Evolutionary conservation across 2,888 invertebrate genomes (phyloP).

Genomic region (Lottia scabra): DNA sequence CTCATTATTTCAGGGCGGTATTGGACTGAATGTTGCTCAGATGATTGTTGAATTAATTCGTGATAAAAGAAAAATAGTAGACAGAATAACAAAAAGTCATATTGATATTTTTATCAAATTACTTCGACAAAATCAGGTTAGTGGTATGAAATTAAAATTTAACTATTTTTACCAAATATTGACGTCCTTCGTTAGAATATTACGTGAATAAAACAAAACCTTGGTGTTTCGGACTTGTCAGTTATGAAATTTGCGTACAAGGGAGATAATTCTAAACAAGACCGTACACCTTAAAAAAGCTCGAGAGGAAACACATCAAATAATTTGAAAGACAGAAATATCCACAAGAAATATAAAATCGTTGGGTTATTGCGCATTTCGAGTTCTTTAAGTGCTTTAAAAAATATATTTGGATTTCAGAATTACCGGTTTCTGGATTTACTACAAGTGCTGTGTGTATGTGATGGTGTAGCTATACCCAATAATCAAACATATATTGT

Average conservation of each 20-base stretch:
- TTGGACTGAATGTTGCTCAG: slow-evolving; percentile 67
- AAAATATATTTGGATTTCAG: slow-evolving; percentile 38
- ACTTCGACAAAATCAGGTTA: slow-evolving; percentile 54
- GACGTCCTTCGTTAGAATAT: too few relatives aligned
- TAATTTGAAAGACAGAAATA: too few relatives aligned
- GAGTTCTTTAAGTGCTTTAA: neutral
- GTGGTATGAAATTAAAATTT: neutral
- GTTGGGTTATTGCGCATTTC: too few relatives aligned
- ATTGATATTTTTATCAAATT: slow-evolving; percentile 66
- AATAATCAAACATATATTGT: slow-evolving; percentile 68
- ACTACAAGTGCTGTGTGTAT: slow-evolving; percentile 67
- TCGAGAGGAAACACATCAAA: too few relatives aligned
- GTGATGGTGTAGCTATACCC: slow-evolving; percentile 67
- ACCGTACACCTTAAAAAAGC: too few relatives aligned
- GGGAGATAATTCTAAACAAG: too few relatives aligned
- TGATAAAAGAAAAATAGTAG: slow-evolving; percentile 68
- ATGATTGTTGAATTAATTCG: slow-evolving; percentile 68
- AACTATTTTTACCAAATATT: too few relatives aligned
- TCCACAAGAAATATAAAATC: too few relatives aligned
- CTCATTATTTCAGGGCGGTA: slow-evolving; percentile 61
- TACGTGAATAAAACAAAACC: too few relatives aligned
- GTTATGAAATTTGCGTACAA: too few relatives aligned
- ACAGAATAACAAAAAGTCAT: slow-evolving; percentile 64
- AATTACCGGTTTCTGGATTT: slow-evolving; percentile 66
- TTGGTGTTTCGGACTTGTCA: too few relatives aligned